Evolutionary conservation across 2,888 invertebrate genomes (phyloP), one percentile per base, ranked within the genome.

Genomic region (Ormyrus rosae): DNA sequence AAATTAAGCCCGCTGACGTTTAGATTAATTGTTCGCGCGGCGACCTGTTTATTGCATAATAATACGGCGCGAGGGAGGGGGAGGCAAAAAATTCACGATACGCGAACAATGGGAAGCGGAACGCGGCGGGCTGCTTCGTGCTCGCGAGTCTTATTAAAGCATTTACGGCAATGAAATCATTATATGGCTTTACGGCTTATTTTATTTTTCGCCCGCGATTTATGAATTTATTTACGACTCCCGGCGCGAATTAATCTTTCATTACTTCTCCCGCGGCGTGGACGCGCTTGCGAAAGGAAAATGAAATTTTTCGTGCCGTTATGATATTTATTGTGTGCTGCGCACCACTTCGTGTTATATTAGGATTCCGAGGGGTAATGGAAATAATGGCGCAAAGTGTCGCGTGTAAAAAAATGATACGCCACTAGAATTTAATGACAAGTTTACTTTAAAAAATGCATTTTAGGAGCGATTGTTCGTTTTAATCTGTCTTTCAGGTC

Each of bases 1-100:
- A 89, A 89, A 89, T 89, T 89, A 88, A 89, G 88, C 85, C 82
- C 86, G 87, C 85, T 88, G 89, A 89, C 89, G 86, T 86, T 86
- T 86, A 89, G 89, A 89, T 89, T 89, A 89, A 89, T 89, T 88
- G 89, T 87, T 86, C 86, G 85, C 10, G 2, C 34, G 58, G 34
- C 60, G 65, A 76, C 58, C 75, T 78, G 78, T 78, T 79, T 79
- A 79, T 82, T 82, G 82, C 69, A 70, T 77, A 79, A 77, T 82
- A 79, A 82, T 79, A 34, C 78, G 11, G 19, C 19, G 19, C 19
- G 19, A 0, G 50, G 58, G 7, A 6, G 48, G 45, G 51, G 13
- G 56, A 51, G 19, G 7, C n/a, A 71, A 65, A 77, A 72, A 60
- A 65, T 67, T 61, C 48, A 45, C 55, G 46, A 7, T 46, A 48